Base-by-base conservation (phyloP, 2,888 invertebrate species). In the Muscina levida region DNA sequence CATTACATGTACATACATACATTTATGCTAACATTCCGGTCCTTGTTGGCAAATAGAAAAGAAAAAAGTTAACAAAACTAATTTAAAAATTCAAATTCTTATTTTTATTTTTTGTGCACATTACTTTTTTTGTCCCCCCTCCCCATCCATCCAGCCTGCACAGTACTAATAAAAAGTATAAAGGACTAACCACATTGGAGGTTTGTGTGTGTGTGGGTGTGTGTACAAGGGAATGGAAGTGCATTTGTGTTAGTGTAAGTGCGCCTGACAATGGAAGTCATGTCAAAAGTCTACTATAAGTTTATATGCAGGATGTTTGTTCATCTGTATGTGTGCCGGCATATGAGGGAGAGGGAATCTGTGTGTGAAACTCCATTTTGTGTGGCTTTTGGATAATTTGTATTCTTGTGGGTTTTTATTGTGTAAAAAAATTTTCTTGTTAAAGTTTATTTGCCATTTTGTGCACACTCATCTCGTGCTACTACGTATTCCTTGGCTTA, bases 21-120 rank as follows among this genome's bases (percentile, higher is more conserved):
- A 31, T 39, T 22, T 13, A 59, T 37, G 17, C 39, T 2, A 17
- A 37, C 13, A 57, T 57, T 31, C 19, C 13, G 31, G 39, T 62
- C 39, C 22, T 37, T 42, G 62, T 22, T 48, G 17, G 37, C 24
- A 51, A 67, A 75, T 75, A 75, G 48, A 31, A 70, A 22, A n/a
- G 11, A 57, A 44, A 17, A 84, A 87, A 89, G 87, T 88, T 89
- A 87, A 87, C 89, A 89, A 90, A 90, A 89, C 90, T 89, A 89
- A 89, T 89, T 89, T 90, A 88, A 89, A 90, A 90, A 90, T 89
- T 89, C 88, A 89, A 89, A 89, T 89, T 88, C 89, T 83, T 85
- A 86, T 87, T 75, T 75, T 86, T 85, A 84, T 84, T 83, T 83
- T 85, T 83, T 85, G 85, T 48, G 51, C 62, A 42, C 70, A 79